Percentiles rank a stretch among this genome's conserved stretches.
Evolutionary conservation across 2,797 vertebrate species (phyloP).

Genomic region (Esox lucius): DNA sequence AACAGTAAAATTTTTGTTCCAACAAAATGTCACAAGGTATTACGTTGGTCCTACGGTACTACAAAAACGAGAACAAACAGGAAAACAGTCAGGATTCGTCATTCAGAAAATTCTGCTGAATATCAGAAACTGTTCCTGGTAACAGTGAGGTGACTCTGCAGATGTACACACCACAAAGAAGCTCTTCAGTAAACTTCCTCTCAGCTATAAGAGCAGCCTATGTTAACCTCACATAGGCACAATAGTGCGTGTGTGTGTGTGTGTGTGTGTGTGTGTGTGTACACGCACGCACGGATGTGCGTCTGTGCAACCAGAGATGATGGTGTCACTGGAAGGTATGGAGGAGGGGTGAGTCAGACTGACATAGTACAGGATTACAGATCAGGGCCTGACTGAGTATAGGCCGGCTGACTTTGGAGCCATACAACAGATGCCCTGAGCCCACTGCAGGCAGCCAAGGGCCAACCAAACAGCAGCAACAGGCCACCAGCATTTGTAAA

Average conservation of each 20-base stretch:
- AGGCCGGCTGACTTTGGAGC: slow-evolving; percentile 8
- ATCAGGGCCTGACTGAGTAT: slow-evolving; percentile 32
- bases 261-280: too few species aligned
- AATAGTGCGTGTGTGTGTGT: slow-evolving; percentile 10
- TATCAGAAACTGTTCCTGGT: background rate
- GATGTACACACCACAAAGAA: background rate
- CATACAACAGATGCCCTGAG: slow-evolving; percentile 23
- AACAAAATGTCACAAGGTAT: background rate
- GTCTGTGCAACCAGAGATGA: slow-evolving; percentile 40
- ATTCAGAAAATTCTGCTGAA: background rate
- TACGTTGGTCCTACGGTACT: background rate
- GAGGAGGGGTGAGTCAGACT: slow-evolving; percentile 57
- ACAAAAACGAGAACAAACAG: background rate
- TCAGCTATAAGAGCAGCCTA: background rate
- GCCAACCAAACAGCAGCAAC: background rate
- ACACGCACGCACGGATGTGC: too few species aligned
- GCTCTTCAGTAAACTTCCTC: background rate
- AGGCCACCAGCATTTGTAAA: background rate
- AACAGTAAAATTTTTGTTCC: too few species aligned
- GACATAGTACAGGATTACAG: slow-evolving; percentile 47
- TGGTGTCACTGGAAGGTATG: slow-evolving; percentile 49
- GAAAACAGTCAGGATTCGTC: slow-evolving; percentile 1
- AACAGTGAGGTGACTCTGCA: background rate
- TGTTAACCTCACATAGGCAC: background rate
- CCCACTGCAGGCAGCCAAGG: background rate